Evolutionary conservation across 2,797 vertebrate genomes (phyloP).

Genomic region (Coilia nasus): DNA sequence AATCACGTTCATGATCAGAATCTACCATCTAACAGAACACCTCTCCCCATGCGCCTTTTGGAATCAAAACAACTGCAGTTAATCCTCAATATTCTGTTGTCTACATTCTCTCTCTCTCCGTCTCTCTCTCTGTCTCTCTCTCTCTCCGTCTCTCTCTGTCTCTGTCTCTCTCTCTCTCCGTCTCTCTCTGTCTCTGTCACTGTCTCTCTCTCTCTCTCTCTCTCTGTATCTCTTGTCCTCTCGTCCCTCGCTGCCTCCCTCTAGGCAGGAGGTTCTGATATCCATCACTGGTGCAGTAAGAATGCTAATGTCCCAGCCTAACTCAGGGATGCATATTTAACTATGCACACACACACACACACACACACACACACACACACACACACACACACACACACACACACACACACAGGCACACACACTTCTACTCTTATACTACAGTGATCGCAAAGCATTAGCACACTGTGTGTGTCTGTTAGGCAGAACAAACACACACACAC

Average conservation of each 20-base stretch:
- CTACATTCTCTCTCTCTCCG: conserved; percentile 22
- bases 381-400: not conserved
- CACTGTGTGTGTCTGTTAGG: not conserved
- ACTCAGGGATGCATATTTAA: conserved; percentile 19
- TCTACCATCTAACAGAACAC: conserved; percentile 33
- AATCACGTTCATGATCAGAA: not conserved
- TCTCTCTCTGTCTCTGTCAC: not conserved
- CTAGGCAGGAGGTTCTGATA: conserved; percentile 35
- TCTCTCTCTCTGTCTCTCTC: not conserved
- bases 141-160: not conserved
- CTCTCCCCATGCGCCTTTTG: conserved; percentile 74
- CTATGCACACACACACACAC: conserved; percentile 36
- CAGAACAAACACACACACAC: not conserved
- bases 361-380: not conserved
- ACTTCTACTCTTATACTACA: not conserved
- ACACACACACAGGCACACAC: conserved; percentile 31
- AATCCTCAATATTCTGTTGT: conserved; percentile 63
- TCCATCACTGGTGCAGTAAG: conserved; percentile 33
- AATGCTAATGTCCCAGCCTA: conserved; percentile 21
- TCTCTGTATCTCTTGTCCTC: not conserved
- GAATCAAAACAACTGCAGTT: conserved; percentile 77
- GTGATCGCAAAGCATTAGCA: too few species aligned
- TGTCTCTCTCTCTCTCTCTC: not conserved
- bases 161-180: not conserved
- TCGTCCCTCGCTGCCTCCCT: conserved; percentile 10